Percentiles rank a stretch among this genome's conserved stretches.
Evolutionary conservation across 1,140 invertebrate genomes (phyloP).

Genomic region (Hestina assimilis): DNA sequence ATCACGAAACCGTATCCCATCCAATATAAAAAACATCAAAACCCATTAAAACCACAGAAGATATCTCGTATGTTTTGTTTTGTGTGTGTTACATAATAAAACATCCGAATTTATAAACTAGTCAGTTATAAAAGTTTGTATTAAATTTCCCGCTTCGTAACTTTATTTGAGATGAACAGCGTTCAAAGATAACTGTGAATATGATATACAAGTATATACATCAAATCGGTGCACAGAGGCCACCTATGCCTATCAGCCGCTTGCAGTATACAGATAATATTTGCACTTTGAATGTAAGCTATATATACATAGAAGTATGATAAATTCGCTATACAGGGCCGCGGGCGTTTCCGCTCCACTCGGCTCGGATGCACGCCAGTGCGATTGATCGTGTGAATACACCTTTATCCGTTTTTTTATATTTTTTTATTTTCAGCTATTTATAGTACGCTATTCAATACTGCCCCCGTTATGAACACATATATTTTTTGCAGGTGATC

Average conservation of each 20-base stretch:
- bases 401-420: conserved; percentile 63
- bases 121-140: too few relatives aligned
- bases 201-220: background rate
- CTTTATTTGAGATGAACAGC: too few relatives aligned
- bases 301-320: conserved; percentile 51
- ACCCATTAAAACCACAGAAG: too few relatives aligned
- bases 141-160: too few relatives aligned
- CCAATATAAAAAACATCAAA: too few relatives aligned
- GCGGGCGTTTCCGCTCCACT: conserved; percentile 64
- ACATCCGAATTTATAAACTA: too few relatives aligned
- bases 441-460: conserved; percentile 44
- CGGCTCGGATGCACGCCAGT: conserved; percentile 57
- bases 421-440: conserved; percentile 53
- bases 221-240: background rate
- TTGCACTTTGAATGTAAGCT: conserved; percentile 22
- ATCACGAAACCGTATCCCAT: too few relatives aligned
- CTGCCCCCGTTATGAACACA: conserved; percentile 15
- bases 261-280: conserved; percentile 26
- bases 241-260: background rate
- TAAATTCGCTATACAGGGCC: conserved; percentile 64
- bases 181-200: background rate
- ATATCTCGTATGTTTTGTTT: too few relatives aligned
- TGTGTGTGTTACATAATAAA: too few relatives aligned
- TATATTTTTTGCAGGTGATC: conserved; percentile 13
- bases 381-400: conserved; percentile 70